These are phyloP conservation scores for Psilopsiagon aymara DNA, from an alignment of 2,113 vertebrate species.

Conservation along the genomic window DNA sequence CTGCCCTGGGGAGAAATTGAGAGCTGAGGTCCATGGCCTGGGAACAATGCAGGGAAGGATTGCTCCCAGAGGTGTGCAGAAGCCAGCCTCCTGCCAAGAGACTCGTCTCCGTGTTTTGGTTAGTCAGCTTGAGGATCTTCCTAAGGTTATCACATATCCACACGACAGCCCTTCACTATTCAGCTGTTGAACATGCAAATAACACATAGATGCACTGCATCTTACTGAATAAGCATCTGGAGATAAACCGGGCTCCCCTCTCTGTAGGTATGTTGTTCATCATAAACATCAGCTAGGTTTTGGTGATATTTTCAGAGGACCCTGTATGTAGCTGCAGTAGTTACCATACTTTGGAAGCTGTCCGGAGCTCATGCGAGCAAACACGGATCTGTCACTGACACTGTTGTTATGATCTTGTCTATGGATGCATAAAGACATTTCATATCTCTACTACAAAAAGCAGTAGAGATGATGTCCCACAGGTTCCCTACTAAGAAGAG, in stretches of 20 bases:
- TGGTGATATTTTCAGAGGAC: neutral
- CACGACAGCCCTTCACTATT: neutral
- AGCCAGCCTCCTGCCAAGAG: neutral
- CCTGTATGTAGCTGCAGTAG: neutral
- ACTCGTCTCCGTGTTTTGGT: neutral
- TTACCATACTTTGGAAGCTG: neutral
- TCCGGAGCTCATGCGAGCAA: neutral
- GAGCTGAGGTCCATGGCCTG: fast-evolving
- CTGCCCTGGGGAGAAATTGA: neutral
- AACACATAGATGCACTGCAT: neutral
- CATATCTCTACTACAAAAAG: neutral
- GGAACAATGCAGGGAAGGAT: fast-evolving
- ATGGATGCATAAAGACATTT: neutral
- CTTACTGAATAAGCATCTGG: neutral
- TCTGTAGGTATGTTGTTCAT: neutral
- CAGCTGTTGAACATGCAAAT: neutral
- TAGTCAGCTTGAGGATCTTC: neutral
- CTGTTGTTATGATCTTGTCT: neutral
- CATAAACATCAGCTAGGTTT: neutral
- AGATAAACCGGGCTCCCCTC: neutral
- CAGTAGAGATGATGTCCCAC: neutral
- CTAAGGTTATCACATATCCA: neutral
- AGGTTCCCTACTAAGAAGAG: neutral
- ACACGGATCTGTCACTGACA: neutral
- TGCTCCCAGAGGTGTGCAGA: neutral